Percentiles rank a stretch among this genome's conserved stretches.
Conservation (phyloP, 2,797 vertebrate species). For the Propithecus deckenii region DNA sequence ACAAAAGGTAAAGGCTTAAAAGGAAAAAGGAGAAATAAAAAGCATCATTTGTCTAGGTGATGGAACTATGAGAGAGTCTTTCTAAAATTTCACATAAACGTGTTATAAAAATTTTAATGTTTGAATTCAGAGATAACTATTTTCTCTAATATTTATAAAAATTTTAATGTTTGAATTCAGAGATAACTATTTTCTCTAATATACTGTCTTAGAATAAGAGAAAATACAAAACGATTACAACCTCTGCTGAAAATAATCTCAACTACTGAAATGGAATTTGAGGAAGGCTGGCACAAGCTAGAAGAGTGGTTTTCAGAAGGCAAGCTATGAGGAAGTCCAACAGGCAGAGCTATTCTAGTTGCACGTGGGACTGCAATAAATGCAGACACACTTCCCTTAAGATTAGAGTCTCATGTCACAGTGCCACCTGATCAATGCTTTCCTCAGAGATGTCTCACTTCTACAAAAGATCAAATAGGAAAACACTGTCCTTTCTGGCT, state of each 20-base stretch:
- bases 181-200: neutral
- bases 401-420: neutral
- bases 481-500: neutral
- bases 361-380: neutral
- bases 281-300: neutral
- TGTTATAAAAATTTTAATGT: neutral
- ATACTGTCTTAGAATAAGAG: neutral
- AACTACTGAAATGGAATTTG: neutral
- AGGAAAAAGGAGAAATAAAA: slow-evolving; percentile 10
- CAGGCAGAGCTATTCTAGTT: neutral
- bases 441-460: neutral
- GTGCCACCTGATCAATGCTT: neutral
- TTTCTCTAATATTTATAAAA: slow-evolving; percentile 1
- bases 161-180: slow-evolving; percentile 16
- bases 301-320: neutral
- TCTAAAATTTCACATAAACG: neutral
- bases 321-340: neutral
- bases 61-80: neutral
- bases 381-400: neutral
- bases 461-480: neutral
- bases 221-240: neutral
- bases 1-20: neutral
- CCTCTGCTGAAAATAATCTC: neutral
- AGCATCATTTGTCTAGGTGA: neutral
- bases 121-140: slow-evolving; percentile 7